phyloP scores from a whole-genome alignment of 2,888 invertebrate genomes.

The Barypeithes pellucidus region DNA sequence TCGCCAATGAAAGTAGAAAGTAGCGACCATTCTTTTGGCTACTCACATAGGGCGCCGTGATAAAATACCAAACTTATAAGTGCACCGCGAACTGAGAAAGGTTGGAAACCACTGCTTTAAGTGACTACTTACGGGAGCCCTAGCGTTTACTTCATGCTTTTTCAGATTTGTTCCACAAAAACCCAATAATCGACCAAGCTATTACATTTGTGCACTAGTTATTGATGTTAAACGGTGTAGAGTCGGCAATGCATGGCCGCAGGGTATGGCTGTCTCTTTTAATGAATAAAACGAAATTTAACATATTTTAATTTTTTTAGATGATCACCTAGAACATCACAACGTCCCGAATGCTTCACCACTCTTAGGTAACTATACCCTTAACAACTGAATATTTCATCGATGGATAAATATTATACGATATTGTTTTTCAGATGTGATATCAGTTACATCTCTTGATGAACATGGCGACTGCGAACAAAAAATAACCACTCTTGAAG shows the following conservation, averaged over 20 bases:
- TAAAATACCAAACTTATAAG: no score
- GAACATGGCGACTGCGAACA: constrained; percentile 15
- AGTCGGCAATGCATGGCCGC: constrained; percentile 25
- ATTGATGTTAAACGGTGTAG: constrained; percentile 37
- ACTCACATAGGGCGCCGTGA: no score
- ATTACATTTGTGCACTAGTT: constrained; percentile 35
- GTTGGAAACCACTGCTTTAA: no score
- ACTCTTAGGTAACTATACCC: background rate
- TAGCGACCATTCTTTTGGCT: no score
- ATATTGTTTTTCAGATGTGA: constrained; percentile 10
- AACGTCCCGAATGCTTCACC: background rate
- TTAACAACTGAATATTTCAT: background rate
- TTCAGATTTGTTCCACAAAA: constrained; percentile 29
- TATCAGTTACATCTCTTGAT: constrained; percentile 4
- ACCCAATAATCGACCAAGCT: constrained; percentile 13
- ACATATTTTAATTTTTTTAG: background rate
- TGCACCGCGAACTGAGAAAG: no score
- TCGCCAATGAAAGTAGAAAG: no score
- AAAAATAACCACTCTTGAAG: constrained; percentile 27
- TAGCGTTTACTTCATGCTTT: background rate
- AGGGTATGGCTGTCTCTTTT: constrained; percentile 17
- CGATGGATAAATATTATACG: background rate
- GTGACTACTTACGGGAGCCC: no score
- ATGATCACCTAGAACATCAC: background rate
- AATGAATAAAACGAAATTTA: background rate